phyloP scores from a whole-genome alignment of 1,140 invertebrate species.

The Vollenhovia emeryi region DNA sequence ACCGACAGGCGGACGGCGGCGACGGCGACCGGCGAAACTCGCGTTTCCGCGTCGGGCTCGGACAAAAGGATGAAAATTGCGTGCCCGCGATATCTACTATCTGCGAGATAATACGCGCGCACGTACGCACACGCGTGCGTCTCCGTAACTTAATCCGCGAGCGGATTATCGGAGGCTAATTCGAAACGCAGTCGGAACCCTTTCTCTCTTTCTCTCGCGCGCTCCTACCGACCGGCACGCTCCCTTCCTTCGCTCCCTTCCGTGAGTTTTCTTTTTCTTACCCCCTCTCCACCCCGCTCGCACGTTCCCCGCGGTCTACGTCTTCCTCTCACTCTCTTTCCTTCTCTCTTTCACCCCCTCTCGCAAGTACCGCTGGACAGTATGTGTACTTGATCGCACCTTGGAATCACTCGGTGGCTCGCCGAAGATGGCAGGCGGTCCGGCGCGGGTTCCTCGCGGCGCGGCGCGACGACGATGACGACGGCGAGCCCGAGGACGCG shows the following conservation, averaged over 20 bases:
- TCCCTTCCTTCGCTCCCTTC: slow-evolving; percentile 64
- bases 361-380: slow-evolving; percentile 15
- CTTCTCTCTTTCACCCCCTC: slow-evolving; percentile 34
- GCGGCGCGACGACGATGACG: slow-evolving; percentile 17
- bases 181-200: slow-evolving; percentile 54
- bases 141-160: slow-evolving; percentile 70
- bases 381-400: slow-evolving; percentile 15
- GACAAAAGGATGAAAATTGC: not conserved
- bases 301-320: slow-evolving; percentile 16
- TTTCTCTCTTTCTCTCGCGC: slow-evolving; percentile 51
- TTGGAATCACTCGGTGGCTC: slow-evolving; percentile 41
- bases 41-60: slow-evolving; percentile 13
- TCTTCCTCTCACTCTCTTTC: slow-evolving; percentile 42
- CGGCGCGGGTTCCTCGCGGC: slow-evolving; percentile 8
- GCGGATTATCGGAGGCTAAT: slow-evolving; percentile 71
- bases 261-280: slow-evolving; percentile 61
- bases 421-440: slow-evolving; percentile 8
- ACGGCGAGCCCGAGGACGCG: slow-evolving; percentile 34
- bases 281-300: slow-evolving; percentile 25
- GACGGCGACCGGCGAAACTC: not conserved
- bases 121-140: slow-evolving; percentile 54
- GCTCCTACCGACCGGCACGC: slow-evolving; percentile 40
- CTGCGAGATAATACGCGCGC: not conserved
- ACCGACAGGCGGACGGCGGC: slow-evolving; percentile 2
- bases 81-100: not conserved